phyloP scores from a whole-genome alignment of 2,113 vertebrate species.

The Morone chrysops region DNA sequence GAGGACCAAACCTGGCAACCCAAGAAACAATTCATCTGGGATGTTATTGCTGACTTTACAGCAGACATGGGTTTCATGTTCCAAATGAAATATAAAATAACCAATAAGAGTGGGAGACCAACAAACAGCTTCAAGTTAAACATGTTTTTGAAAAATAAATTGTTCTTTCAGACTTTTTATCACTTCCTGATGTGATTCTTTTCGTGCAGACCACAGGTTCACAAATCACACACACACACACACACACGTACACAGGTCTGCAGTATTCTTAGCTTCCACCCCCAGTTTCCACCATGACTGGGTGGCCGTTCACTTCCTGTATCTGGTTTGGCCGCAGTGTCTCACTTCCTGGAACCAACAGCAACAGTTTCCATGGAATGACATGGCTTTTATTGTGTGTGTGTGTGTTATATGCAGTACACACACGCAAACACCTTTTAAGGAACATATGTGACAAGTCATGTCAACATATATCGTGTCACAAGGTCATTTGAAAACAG shows the following conservation, averaged over 20 bases:
- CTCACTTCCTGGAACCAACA: conserved; percentile 51
- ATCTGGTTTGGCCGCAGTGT: conserved; percentile 48
- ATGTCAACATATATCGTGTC: not conserved
- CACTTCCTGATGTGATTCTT: conserved; percentile 43
- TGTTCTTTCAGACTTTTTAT: conserved; percentile 42
- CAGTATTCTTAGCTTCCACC: conserved; percentile 71
- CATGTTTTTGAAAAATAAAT: conserved; percentile 46
- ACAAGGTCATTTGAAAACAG: not conserved
- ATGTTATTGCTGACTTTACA: conserved; percentile 32
- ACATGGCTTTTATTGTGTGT: not conserved
- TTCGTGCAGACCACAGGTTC: conserved; percentile 24
- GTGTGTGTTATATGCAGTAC: not conserved
- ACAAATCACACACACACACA: conserved; percentile 20
- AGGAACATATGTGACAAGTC: not conserved
- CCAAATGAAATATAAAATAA: conserved; percentile 39
- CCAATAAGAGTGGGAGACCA: not conserved
- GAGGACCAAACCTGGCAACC: conserved; percentile 24
- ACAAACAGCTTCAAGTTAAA: conserved; percentile 33
- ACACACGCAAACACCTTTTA: not conserved
- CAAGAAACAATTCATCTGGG: not conserved
- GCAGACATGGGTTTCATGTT: conserved; percentile 33
- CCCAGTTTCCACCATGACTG: conserved; percentile 74
- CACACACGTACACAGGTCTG: conserved; percentile 37
- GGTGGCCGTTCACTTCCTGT: conserved; percentile 68
- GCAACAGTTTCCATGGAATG: conserved; percentile 42